Conservation (phyloP, 2,797 vertebrate genomes). For the Galago senegalensis region DNA sequence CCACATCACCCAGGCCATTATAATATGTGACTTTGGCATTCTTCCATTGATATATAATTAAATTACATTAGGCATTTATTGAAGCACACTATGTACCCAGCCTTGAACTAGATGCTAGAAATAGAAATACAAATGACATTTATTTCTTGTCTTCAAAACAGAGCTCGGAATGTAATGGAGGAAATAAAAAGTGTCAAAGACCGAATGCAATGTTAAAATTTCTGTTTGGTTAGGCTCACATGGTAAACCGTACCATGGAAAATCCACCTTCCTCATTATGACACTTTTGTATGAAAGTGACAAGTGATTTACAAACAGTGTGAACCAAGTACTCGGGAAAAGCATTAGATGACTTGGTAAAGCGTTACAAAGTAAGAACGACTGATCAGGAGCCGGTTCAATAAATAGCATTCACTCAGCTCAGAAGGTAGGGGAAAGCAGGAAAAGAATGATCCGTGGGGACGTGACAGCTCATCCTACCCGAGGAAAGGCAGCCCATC, state of each 20-base stretch:
- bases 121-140: slow-evolving; percentile 66
- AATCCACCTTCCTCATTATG: not conserved
- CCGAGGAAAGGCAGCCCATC: not conserved
- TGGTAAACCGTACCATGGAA: slow-evolving; percentile 50
- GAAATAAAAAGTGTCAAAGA: slow-evolving; percentile 51
- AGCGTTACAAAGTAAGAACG: not conserved
- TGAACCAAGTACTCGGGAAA: not conserved
- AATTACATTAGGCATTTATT: slow-evolving; percentile 76
- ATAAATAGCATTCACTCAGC: not conserved
- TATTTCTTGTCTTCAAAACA: slow-evolving; percentile 66
- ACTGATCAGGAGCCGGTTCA: not conserved
- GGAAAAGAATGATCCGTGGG: not conserved
- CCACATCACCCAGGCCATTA: slow-evolving; percentile 1
- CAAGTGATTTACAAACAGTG: not conserved
- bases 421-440: not conserved
- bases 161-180: slow-evolving; percentile 55
- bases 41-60: slow-evolving; percentile 69
- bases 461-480: not conserved
- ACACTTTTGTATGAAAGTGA: not conserved
- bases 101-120: slow-evolving; percentile 58
- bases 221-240: not conserved
- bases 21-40: slow-evolving; percentile 62
- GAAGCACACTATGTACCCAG: slow-evolving; percentile 50
- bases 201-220: not conserved
- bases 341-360: not conserved